Conservation (phyloP, 2,113 vertebrate species). For the Semnornis frantzii region DNA sequence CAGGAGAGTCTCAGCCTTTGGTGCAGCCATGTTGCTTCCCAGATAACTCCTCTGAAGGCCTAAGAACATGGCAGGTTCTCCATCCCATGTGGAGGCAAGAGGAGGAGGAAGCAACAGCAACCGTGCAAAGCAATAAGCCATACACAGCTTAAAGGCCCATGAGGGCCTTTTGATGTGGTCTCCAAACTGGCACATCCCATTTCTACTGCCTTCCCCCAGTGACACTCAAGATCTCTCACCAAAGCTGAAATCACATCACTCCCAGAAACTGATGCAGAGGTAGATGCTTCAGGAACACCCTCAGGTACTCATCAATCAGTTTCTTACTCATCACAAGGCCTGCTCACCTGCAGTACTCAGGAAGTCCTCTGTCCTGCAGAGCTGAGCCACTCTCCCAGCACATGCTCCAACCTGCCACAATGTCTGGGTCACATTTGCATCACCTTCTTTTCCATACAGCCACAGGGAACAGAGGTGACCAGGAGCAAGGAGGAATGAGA, state of each 20-base stretch:
- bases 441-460: not conserved
- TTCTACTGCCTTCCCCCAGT: not conserved
- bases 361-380: not conserved
- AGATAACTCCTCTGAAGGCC: not conserved
- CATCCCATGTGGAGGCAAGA: not conserved
- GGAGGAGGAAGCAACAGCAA: not conserved
- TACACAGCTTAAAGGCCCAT: not conserved
- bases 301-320: not conserved
- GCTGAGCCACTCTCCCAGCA: not conserved
- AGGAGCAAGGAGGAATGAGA: not conserved
- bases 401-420: not conserved
- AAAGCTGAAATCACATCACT: not conserved
- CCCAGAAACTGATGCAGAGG: not conserved
- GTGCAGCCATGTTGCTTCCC: not conserved
- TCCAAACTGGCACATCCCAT: not conserved
- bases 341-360: not conserved
- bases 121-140: not conserved
- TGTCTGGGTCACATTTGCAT: rapidly evolving
- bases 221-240: not conserved
- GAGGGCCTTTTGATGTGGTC: not conserved
- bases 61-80: not conserved
- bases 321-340: not conserved
- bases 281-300: not conserved
- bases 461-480: not conserved
- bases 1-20: not conserved